Base-by-base conservation (phyloP, 2,888 invertebrate genomes). In the Ypsolopha scabrella region DNA sequence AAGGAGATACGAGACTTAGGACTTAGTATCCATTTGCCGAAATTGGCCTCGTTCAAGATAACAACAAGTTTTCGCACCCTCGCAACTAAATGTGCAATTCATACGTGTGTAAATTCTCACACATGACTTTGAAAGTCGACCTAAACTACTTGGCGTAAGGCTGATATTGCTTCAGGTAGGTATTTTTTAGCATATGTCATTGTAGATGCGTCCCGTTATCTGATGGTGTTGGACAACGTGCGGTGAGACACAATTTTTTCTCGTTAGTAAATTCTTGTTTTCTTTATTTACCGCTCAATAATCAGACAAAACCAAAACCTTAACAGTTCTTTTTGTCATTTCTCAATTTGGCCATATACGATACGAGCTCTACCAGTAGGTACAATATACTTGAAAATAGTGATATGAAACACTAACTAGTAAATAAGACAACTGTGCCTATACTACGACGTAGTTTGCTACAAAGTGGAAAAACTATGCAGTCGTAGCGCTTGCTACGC, bases 11-110 rank as follows among this genome's bases (percentile, higher is more conserved):
- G 80, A 73, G 72, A 72, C 78, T 79, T 78, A 81, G 83, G 82
- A 85, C 86, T 85, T 83, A 85, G 85, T 86, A 83, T 83, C 86
- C 86, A 86, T 87, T 87, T 85, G 80, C 75, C 68, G 81, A 86
- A 86, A 87, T 87, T 87, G 87, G 86, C 71, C 80, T 80, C 78
- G 75, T 80, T 78, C 70, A 67, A 83, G 86, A 87, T 87, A 87
- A 83, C 83, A 83, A 82, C 83, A 85, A 85, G 78, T 83, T 83
- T 80, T 86, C 86, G 78, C 85, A 82, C 86, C 83, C 85, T 85
- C 82, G 70, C 72, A 65, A 73, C 79, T 75, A 83, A 86, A 83
- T 82, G 83, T 77, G 83, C 80, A 80, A 80, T 83, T 83, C 83
- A 85, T 83, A 79, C 72, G 76, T 77, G 80, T 75, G 75, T 75